These are phyloP conservation scores for Xiphophorus birchmanni DNA, from an alignment of 2,797 vertebrate genomes.

Conservation along the genomic window DNA sequence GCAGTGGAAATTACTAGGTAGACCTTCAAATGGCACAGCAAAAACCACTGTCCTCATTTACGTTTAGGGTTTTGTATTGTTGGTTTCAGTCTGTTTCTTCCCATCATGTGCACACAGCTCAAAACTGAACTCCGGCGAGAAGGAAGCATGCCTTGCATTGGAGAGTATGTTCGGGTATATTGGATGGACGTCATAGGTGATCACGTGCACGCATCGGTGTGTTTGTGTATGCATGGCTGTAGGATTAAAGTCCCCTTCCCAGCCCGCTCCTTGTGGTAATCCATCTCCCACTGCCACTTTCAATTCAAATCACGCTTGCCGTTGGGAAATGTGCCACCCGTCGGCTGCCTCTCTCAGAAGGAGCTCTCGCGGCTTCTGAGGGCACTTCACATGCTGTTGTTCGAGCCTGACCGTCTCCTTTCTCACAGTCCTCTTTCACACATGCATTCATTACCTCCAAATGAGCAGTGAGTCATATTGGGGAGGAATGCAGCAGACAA, in stretches of 20 bases:
- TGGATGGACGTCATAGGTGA: background rate
- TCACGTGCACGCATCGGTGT: constrained; percentile 21
- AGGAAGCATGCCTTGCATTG: background rate
- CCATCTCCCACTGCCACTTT: constrained; percentile 76
- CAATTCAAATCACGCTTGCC: constrained; percentile 52
- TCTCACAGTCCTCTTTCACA: constrained; percentile 19
- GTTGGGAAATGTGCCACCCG: constrained; percentile 53
- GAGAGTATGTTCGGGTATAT: background rate
- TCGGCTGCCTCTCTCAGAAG: constrained; percentile 36
- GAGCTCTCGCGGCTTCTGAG: constrained; percentile 56
- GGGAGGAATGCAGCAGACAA: constrained; percentile 15
- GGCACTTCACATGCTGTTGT: constrained; percentile 60
- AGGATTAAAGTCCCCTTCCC: background rate
- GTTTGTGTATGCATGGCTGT: constrained; percentile 26
- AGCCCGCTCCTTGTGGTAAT: constrained; percentile 39
- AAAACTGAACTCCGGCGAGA: background rate
- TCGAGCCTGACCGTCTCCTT: constrained; percentile 32
- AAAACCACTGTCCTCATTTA: constrained; percentile 42
- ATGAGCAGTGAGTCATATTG: constrained; percentile 38
- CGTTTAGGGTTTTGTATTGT: constrained; percentile 5
- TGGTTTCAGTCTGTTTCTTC: constrained; percentile 4
- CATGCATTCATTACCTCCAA: constrained; percentile 30
- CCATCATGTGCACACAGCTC: background rate
- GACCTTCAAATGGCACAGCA: constrained; percentile 65
- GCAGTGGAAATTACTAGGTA: background rate